A percentile compares a stretch with the other conserved stretches of the same genome.
These are phyloP conservation scores for Parelbella ahira DNA, from an alignment of 2,888 invertebrate genomes.

Conservation along the genomic window DNA sequence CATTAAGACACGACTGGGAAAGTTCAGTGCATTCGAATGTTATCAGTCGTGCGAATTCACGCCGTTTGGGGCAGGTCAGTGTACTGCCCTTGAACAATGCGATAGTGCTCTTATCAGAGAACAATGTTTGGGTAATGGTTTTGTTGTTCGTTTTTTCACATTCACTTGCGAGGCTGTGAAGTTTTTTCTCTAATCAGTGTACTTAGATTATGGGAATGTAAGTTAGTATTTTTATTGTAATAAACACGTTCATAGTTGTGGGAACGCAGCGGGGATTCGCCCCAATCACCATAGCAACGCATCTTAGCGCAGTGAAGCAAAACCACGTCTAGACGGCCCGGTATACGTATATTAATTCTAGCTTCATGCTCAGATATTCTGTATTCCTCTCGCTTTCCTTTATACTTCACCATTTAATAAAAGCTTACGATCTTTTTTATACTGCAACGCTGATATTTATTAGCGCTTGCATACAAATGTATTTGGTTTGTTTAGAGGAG, in stretches of 20 bases:
- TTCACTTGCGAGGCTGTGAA: too few relatives aligned
- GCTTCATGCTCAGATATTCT: slow-evolving; percentile 50
- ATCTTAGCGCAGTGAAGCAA: slow-evolving; percentile 58
- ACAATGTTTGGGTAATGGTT: slow-evolving; percentile 17
- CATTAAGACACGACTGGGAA: slow-evolving; percentile 39
- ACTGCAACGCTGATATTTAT: slow-evolving; percentile 43
- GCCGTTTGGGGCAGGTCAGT: slow-evolving; percentile 65
- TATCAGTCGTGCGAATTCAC: slow-evolving; percentile 49
- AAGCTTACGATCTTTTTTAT: slow-evolving; percentile 37
- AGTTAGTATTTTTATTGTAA: slow-evolving; percentile 41
- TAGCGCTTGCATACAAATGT: slow-evolving; percentile 37
- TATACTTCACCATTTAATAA: slow-evolving; percentile 32
- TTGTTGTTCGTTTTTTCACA: too few relatives aligned
- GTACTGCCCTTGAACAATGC: slow-evolving; percentile 47
- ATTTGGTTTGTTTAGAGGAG: slow-evolving; percentile 46
- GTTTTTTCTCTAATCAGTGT: slow-evolving; percentile 38
- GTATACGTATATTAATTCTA: slow-evolving; percentile 51
- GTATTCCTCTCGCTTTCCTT: slow-evolving; percentile 49
- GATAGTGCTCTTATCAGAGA: slow-evolving; percentile 36
- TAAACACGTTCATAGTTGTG: slow-evolving; percentile 55
- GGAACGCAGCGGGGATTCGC: slow-evolving; percentile 69
- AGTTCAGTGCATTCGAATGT: slow-evolving; percentile 40
- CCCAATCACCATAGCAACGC: slow-evolving; percentile 41
- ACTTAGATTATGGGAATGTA: slow-evolving; percentile 48
- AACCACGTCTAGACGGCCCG: slow-evolving; percentile 72